Evolutionary conservation across 2,113 vertebrate species (phyloP), one percentile per base, ranked within the genome.

Genomic region (Paracanthobrama guichenoti): DNA sequence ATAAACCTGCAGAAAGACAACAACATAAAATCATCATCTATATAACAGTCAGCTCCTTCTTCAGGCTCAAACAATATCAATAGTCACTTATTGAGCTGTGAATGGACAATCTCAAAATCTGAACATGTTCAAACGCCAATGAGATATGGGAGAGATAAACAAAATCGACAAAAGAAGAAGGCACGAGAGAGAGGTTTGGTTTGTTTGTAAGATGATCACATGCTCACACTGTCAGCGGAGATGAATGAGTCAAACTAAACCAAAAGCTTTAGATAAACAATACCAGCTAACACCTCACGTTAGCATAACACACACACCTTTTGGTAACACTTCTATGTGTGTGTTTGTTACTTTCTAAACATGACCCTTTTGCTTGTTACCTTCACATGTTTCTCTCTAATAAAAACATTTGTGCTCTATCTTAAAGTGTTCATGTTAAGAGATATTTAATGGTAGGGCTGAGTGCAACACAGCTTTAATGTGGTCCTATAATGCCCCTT

Each of bases 1-100:
- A 96, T 92, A 99, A 95, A 84, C 95, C 98, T 99, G 83, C 1
- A 77, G 2, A 77, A 64, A 83, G 4, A 84, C 28, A 28, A 18
- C 6, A 8, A 8, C 6, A 55, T 8, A 42, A 26, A 22, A 14
- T 13, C 3, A 26, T 53, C 50, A 11, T 74, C 44, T 22, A 60
- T 24, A 8, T 55, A 55, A 20, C 18, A 2, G 4, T 24, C 59
- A 26, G 5, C 57, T 55, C 53, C 53, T 13, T 57, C 7, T 59
- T 28, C 24, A 26, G 3, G 12, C 22, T 60, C n/a, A 0, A 62
- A 14, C 11, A 62, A 26, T 26, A 62, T 28, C 60, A 62, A 24
- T 12, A 60, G 59, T 5, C n/a, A 60, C 0, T 12, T 26, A 60
- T 12, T 26, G 59, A 82, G 11, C 42, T 35, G 28, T 71, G 31